Evolutionary conservation across 2,888 invertebrate genomes (phyloP), one percentile per base, ranked within the genome.

Genomic region (Limnephilus auricula): DNA sequence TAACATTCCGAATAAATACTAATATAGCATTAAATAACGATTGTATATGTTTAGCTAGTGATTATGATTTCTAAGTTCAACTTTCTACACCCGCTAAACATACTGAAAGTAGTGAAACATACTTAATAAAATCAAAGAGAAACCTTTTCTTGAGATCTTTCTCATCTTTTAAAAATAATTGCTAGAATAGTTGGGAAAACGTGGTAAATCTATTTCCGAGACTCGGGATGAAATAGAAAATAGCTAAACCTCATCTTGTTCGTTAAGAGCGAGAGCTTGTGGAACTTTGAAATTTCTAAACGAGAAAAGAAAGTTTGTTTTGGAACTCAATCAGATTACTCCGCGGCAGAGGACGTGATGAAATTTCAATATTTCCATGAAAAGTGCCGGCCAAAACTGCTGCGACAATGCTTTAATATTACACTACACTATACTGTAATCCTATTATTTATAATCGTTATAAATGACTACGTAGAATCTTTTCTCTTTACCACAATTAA

Each of bases 321-420:
- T 87, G 90, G 91, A 91, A 92, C 92, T 92, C 92, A 92, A 92
- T 92, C 92, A 92, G 92, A 92, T 92, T 92, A 90, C 92, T 90
- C 65, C 89, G 92, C 89, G 90, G 91, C 85, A 37, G 80, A 40
- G 89, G 88, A 92, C 92, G 92, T 92, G 92, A 91, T 89, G 89
- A 90, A 92, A 92, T 92, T 92, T 91, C 90, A 92, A 92, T 91
- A 92, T 92, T 92, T 89, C 13, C 79, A 79, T 12, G 89, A 79
- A 40, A 79, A 25, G 37, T 37, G 15, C 40, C 15, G 32, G 15
- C 50, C 50, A 84, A 37, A 84, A n/a, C 40, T 83, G 34, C 15
- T 45, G 31, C 82, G 18, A 18, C 65, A 25, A 25, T 65, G 25
- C 4, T 25, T 15, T 50, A 18, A 3, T 5, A 65, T 65, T 25